Evolutionary conservation across 2,113 vertebrate species (phyloP), one percentile per base, ranked within the genome.

Genomic region (Aegotheles bennettii): DNA sequence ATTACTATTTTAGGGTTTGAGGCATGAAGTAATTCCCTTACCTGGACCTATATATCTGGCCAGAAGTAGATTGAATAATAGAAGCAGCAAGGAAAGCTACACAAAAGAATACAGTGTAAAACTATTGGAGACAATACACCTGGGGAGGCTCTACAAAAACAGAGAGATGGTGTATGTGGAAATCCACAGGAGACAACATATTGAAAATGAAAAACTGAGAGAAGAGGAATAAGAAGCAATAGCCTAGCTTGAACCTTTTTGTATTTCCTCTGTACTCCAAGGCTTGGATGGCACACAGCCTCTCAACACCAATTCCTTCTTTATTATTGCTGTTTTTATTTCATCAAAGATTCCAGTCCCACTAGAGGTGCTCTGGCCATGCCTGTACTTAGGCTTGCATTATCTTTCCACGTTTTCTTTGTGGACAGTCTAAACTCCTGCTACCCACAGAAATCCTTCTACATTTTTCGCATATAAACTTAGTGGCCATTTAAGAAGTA

Each of bases 1-100:
- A 94, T 96, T 93, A 84, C 16, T 89, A 73, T 48, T 95, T 89
- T 65, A 95, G 67, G 20, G 43, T 75, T 89, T 92, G 77, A 95
- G 60, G 56, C 60, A 90, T 84, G 64, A 94, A 88, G 78, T 77
- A 94, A 97, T 94, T 94, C 87, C 60, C 84, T 92, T 69, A 76
- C 50, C 88, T 91, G 69, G 76, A 87, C 86, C 5, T 4, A 87
- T 42, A 82, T 53, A 92, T 89, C 93, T 86, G 80, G 53, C 73
- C 73, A 95, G 64, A 85, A 92, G 68, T 89, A 88, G 73, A 36
- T 94, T 60, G 86, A 95, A 86, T 93, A 83, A 92, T 43, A 86
- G 42, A 84, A 36, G 31, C 11, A 51, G 68, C 21, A 84, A 90
- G 51, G 17, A 93, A 91, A 94, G 28, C 60, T 93, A 48, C 1